These are phyloP conservation scores for Ovis aries DNA, from an alignment of 2,113 vertebrate species.

Conservation along the genomic window DNA sequence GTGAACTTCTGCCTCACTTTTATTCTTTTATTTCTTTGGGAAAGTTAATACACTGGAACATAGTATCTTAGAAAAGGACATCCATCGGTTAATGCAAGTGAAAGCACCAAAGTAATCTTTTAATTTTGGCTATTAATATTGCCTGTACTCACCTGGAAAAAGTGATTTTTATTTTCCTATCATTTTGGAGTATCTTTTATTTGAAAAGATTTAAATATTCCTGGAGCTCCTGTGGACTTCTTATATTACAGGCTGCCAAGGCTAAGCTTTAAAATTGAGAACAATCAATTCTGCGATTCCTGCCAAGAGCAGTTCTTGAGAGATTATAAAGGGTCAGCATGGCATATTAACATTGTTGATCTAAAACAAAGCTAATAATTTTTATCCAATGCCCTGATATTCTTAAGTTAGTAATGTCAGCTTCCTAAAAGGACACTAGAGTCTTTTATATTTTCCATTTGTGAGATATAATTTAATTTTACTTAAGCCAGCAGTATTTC, in stretches of 20 bases:
- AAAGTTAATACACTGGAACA: conserved; percentile 13
- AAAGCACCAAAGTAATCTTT: conserved; percentile 3
- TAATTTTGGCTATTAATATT: neutral
- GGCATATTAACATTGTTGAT: conserved; percentile 18
- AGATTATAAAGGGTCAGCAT: neutral
- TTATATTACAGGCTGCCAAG: neutral
- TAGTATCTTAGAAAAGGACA: neutral
- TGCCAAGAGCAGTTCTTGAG: conserved; percentile 14
- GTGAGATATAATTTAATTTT: neutral
- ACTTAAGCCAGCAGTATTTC: neutral
- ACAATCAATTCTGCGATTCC: neutral
- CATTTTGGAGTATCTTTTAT: neutral
- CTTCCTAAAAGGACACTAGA: conserved; percentile 14
- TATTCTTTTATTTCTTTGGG: neutral
- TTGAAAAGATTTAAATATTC: conserved; percentile 36
- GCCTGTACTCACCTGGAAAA: neutral
- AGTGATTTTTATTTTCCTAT: neutral
- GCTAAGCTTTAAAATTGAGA: conserved; percentile 35
- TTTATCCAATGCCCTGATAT: neutral
- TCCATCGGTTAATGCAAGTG: neutral
- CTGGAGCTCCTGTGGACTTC: neutral
- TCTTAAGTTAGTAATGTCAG: conserved; percentile 27
- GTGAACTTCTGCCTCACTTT: neutral
- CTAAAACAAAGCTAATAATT: conserved; percentile 29
- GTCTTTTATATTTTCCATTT: conserved; percentile 16